phyloP scores from a whole-genome alignment of 2,113 vertebrate species.

The Oreochromis tanganicae region DNA sequence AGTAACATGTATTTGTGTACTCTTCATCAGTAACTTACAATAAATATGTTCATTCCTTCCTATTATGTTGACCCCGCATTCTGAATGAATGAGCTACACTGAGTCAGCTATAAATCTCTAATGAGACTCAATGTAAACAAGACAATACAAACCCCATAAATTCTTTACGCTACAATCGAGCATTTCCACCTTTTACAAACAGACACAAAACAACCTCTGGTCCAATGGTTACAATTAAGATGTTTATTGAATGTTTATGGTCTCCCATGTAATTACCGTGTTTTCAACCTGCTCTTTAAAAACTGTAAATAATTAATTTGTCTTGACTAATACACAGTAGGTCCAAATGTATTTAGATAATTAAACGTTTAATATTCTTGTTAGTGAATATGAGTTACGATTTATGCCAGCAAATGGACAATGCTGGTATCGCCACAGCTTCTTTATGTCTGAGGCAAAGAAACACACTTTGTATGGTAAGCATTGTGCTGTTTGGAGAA shows the following conservation, averaged over 20 bases:
- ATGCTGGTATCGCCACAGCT: background rate
- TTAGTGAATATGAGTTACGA: background rate
- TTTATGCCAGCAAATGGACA: background rate
- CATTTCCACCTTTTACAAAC: conserved; percentile 5
- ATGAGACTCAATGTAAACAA: conserved; percentile 61
- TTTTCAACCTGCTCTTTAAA: conserved; percentile 18
- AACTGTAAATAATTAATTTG: conserved; percentile 25
- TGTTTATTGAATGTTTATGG: conserved; percentile 23
- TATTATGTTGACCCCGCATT: conserved; percentile 17
- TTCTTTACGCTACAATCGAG: conserved; percentile 5
- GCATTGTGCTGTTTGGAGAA: conserved; percentile 59
- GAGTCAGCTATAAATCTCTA: conserved; percentile 54
- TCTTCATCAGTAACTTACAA: conserved; percentile 10
- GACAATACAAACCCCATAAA: conserved; percentile 41
- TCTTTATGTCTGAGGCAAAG: conserved; percentile 10
- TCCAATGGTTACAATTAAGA: background rate
- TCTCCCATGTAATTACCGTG: conserved; percentile 8
- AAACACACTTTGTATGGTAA: conserved; percentile 37
- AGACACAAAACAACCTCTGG: conserved; percentile 5
- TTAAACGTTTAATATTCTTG: conserved; percentile 2
- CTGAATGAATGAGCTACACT: conserved; percentile 43
- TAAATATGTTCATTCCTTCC: conserved; percentile 6
- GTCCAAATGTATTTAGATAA: background rate
- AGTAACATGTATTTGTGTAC: background rate
- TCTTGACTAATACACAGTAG: background rate